Conservation (phyloP, 1,140 invertebrate genomes). For the Drosophila takahashii region DNA sequence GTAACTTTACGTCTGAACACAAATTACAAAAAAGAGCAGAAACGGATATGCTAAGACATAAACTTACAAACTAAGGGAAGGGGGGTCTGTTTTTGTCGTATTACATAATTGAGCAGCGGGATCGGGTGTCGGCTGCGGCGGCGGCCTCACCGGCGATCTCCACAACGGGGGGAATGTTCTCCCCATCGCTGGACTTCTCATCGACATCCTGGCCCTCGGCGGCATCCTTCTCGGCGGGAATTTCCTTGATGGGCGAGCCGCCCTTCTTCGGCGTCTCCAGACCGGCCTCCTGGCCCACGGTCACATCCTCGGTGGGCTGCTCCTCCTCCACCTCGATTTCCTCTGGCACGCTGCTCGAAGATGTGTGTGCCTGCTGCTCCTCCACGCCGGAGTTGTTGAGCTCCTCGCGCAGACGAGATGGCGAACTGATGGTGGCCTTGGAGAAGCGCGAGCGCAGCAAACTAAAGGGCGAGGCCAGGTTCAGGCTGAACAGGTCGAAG, state of each 20-base stretch:
- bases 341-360: slow-evolving; percentile 25
- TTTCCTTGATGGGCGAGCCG: slow-evolving; percentile 20
- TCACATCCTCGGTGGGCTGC: slow-evolving; percentile 42
- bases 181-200: slow-evolving; percentile 20
- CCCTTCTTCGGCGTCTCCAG: slow-evolving; percentile 60
- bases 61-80: slow-evolving; percentile 43
- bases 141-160: slow-evolving; percentile 22
- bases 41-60: slow-evolving; percentile 32
- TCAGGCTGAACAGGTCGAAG: slow-evolving; percentile 72
- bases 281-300: slow-evolving; percentile 59
- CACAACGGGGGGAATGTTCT: slow-evolving; percentile 26
- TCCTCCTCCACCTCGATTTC: slow-evolving; percentile 61
- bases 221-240: slow-evolving; percentile 14
- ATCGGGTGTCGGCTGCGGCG: slow-evolving; percentile 42
- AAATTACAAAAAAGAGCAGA: slow-evolving; percentile 60
- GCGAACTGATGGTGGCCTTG: slow-evolving; percentile 60
- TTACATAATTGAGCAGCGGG: slow-evolving; percentile 77
- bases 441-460: slow-evolving; percentile 73
- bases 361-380: slow-evolving; percentile 42
- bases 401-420: slow-evolving; percentile 47
- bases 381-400: slow-evolving; percentile 73
- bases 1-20: slow-evolving; percentile 56
- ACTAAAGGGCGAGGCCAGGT: slow-evolving; percentile 70
- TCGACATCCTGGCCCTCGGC: slow-evolving; percentile 24
- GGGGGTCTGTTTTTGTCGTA: slow-evolving; percentile 4